Base-by-base conservation (phyloP, 2,113 vertebrate genomes). In the Scortum barcoo region DNA sequence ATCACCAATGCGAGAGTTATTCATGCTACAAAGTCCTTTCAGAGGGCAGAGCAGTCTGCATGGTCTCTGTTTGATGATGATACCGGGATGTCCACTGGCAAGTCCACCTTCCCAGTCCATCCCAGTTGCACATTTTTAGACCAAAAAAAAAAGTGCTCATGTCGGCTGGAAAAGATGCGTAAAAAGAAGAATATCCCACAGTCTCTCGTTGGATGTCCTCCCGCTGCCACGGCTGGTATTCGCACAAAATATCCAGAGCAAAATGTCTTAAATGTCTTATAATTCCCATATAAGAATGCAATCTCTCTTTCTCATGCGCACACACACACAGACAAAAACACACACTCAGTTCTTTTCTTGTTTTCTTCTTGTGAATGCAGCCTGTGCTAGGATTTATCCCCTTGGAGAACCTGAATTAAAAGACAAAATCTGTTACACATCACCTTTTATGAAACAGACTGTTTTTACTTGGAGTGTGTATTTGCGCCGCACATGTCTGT, bases 311-410 rank as follows among this genome's bases (percentile, higher is more conserved):
- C 66, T 78, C 36, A 46, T 76, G 46, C 84, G 79, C 74, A 78
- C 67, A 81, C 73, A 81, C 61, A 83, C 7, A 82, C 16, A 86
- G 33, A 78, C 36, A 82, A 75, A 87, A 50, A 78, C 89, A 87
- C 81, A 63, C 80, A 73, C 73, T 88, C 78, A 65, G 84, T 88
- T 81, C 83, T 78, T 91, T 81, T 81, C 84, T 89, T 58, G 68
- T 33, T 40, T 86, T 69, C 56, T 80, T 76, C 74, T 80, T 71
- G 48, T 80, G 68, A 83, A 86, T 33, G 40, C 70, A 83, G 90
- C 79, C 51, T 83, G 85, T 92, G 94, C 95, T 98, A 99, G 77
- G 97, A 95, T 88, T 99, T 99, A 97, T 98, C 97, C 92, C 96
- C 96, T 96, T 97, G 97, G 93, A 99, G 97, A 95, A 98, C 97